phyloP scores from a whole-genome alignment of 2,888 invertebrate species.

The Hybos culiciformis region DNA sequence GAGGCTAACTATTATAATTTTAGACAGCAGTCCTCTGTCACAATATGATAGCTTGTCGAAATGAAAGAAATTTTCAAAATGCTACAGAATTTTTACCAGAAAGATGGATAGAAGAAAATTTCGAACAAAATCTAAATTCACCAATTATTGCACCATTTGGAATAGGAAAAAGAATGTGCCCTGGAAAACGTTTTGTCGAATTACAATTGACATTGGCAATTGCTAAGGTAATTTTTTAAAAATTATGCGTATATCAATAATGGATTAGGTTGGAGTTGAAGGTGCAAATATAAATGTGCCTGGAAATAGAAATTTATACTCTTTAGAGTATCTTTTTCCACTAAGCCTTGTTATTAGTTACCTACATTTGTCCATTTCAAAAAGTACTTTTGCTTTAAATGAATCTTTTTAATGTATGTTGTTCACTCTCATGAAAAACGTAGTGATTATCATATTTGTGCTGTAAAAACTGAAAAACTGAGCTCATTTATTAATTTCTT shows the following conservation, averaged over 20 bases:
- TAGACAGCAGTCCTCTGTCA: slow-evolving; percentile 69
- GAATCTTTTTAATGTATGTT: not conserved
- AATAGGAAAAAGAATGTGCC: slow-evolving; percentile 65
- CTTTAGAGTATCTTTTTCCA: no score
- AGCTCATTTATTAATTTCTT: no score
- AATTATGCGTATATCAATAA: no score
- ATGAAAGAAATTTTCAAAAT: slow-evolving; percentile 58
- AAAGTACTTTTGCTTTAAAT: not conserved
- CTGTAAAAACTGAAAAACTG: no score
- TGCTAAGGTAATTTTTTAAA: slow-evolving; percentile 45
- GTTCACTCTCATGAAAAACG: no score
- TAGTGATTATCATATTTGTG: no score
- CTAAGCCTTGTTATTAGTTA: no score
- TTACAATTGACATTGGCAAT: slow-evolving; percentile 59
- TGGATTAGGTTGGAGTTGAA: no score
- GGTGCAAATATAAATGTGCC: no score
- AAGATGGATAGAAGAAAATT: slow-evolving; percentile 50
- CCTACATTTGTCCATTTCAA: no score
- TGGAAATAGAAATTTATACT: no score
- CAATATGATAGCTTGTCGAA: slow-evolving; percentile 66
- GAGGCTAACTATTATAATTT: slow-evolving; percentile 13
- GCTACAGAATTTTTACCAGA: slow-evolving; percentile 61
- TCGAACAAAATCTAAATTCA: slow-evolving; percentile 38
- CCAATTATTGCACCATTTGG: slow-evolving; percentile 67
- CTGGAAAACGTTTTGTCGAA: slow-evolving; percentile 73